phyloP scores from a whole-genome alignment of 2,888 invertebrate genomes.

The Eurytoma adleriae region DNA sequence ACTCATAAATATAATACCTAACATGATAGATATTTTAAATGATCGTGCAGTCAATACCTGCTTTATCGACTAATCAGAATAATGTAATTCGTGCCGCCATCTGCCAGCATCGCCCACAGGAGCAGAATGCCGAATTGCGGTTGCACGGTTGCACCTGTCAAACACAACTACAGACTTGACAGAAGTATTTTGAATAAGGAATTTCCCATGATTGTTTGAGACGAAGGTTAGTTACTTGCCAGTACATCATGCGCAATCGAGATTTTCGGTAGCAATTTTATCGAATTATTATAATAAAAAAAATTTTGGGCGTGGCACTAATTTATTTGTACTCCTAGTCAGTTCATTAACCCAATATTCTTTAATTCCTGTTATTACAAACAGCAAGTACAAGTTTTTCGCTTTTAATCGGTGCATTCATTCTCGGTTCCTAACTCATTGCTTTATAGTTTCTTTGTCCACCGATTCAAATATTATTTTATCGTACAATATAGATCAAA shows the following conservation, averaged over 20 bases:
- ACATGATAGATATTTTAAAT: not conserved
- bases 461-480: not conserved
- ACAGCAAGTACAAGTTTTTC: not conserved
- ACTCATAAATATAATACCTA: no score
- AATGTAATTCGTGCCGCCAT: conserved; percentile 36
- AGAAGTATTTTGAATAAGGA: conserved; percentile 56
- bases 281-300: not conserved
- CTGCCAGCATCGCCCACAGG: conserved; percentile 50
- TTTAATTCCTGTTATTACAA: not conserved
- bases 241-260: not conserved
- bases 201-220: conserved; percentile 36
- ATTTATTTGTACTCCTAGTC: not conserved
- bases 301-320: conserved; percentile 52
- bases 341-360: not conserved
- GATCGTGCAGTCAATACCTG: not conserved
- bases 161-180: conserved; percentile 63
- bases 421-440: not conserved
- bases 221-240: conserved; percentile 35
- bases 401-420: not conserved
- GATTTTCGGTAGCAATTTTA: not conserved
- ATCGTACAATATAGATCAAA: not conserved
- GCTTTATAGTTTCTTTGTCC: not conserved
- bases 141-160: conserved; percentile 65
- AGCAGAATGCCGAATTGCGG: conserved; percentile 63
- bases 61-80: not conserved